Evolutionary conservation across 2,888 invertebrate species (phyloP), one percentile per base, ranked within the genome.

Genomic region (Adelognathus sp.): DNA sequence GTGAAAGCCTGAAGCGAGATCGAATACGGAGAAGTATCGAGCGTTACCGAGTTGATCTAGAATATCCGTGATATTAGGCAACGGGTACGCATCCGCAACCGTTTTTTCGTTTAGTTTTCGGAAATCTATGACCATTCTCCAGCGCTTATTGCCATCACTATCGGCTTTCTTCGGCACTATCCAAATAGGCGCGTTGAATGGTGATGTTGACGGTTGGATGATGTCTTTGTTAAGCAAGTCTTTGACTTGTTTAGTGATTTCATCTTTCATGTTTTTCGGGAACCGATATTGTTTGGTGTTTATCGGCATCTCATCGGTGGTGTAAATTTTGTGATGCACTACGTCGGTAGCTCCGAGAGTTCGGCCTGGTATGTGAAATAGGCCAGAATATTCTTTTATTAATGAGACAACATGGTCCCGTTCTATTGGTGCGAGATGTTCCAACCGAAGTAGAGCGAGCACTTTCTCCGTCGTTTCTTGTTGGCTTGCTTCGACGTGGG

Each of bases 251-350:
- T 14, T 16, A 3, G n/a, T 24, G 0, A 66, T 66, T 27, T 66
- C 66, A 4, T 7, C 52, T 6, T 50, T 44, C 11, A 18, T 27
- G 3, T 61, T 31, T 27, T 36, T 60, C 0, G 60, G 70, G 44
- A 27, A 39, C 1, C 70, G 58, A 18, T 60, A 70, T 39, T 44
- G 70, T 11, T 61, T 61, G 4, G 60, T 39, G 16, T 24, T 39
- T 54, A 70, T 41, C 3, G 67, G 67, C 6, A 56, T 11, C 1
- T 67, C 67, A n/a, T 67, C 52, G 5, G 54, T 33, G 1, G 67
- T 67, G 21, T 50, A 18, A 9, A 67, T 67, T 21, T 9, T 6
- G 6, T 63, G 63, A 1, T 27, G 11, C 2, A 39, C 27, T 1
- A 63, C 27, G 9, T 33, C 41, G 1, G 63, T 63, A 9, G 41